A percentile compares a stretch with the other conserved stretches of the same genome.
Evolutionary conservation across 2,113 vertebrate genomes (phyloP).

Genomic region (Zosterops pallidus): DNA sequence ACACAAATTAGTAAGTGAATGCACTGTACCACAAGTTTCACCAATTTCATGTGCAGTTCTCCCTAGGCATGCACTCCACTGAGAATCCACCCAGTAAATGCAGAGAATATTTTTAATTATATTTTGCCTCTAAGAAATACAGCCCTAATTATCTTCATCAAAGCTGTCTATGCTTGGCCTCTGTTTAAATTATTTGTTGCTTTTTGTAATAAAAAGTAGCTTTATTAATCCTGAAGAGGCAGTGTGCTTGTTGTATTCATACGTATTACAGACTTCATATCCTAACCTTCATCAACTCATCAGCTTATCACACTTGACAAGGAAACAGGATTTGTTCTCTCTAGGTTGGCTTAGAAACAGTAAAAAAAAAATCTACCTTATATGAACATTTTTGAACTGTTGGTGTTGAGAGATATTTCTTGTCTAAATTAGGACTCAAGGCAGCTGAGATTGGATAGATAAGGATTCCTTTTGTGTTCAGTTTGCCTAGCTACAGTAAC

Average conservation of each 20-base stretch:
- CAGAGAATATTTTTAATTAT: not conserved
- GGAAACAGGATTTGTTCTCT: not conserved
- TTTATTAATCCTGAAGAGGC: not conserved
- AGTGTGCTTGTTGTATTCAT: not conserved
- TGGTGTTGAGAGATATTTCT: not conserved
- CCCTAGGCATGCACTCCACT: not conserved
- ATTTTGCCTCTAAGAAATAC: not conserved
- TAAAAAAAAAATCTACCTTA: not conserved
- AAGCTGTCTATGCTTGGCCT: not conserved
- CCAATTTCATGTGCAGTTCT: not conserved
- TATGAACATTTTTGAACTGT: not conserved
- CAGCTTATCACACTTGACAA: not conserved
- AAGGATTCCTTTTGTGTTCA: not conserved
- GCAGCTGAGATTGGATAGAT: not conserved
- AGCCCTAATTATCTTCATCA: slow-evolving; percentile 28
- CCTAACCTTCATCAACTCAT: not conserved
- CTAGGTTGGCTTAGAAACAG: not conserved
- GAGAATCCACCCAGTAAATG: not conserved
- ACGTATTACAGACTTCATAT: fast-evolving
- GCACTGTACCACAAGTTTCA: not conserved
- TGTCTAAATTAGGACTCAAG: not conserved
- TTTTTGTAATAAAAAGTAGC: not conserved
- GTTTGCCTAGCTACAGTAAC: not conserved
- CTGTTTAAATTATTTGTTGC: not conserved
- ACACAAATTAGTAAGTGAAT: not conserved